These are phyloP conservation scores for Serranus cabrilla DNA, from an alignment of 2,797 vertebrate genomes.

Conservation along the genomic window DNA sequence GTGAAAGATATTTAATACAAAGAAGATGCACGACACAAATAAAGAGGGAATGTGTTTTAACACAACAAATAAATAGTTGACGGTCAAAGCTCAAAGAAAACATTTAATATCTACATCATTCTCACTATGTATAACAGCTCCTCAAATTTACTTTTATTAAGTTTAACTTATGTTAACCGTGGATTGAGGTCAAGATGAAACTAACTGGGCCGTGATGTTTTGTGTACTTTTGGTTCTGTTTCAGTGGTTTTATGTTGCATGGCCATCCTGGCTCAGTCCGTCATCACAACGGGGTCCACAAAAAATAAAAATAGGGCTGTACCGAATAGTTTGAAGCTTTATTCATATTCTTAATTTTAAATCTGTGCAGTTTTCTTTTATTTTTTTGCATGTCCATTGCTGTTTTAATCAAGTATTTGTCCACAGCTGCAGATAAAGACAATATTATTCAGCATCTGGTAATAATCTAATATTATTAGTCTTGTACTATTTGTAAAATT, in stretches of 20 bases:
- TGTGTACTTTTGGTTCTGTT: conserved; percentile 38
- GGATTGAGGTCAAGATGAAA: conserved; percentile 58
- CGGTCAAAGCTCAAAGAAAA: conserved; percentile 39
- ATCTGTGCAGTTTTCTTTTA: no score
- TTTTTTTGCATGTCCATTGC: no score
- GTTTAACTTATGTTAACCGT: conserved; percentile 34
- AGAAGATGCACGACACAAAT: conserved; percentile 26
- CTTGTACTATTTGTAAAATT: no score
- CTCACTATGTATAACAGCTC: conserved; percentile 21
- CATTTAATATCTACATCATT: conserved; percentile 47
- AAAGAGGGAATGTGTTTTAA: conserved; percentile 43
- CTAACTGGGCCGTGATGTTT: background rate
- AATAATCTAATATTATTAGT: no score
- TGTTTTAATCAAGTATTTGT: no score
- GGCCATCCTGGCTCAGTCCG: conserved; percentile 26
- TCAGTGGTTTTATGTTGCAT: conserved; percentile 14
- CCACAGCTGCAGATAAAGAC: no score
- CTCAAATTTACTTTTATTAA: conserved; percentile 32
- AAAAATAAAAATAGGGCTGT: conserved; percentile 7
- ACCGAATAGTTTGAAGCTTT: no score
- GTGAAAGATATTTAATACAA: conserved; percentile 36
- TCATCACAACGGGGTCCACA: conserved; percentile 48
- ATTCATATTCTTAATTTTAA: no score
- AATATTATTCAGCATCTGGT: no score
- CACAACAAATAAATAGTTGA: conserved; percentile 71